phyloP scores from a whole-genome alignment of 2,113 vertebrate genomes.

The Chloebia gouldiae region DNA sequence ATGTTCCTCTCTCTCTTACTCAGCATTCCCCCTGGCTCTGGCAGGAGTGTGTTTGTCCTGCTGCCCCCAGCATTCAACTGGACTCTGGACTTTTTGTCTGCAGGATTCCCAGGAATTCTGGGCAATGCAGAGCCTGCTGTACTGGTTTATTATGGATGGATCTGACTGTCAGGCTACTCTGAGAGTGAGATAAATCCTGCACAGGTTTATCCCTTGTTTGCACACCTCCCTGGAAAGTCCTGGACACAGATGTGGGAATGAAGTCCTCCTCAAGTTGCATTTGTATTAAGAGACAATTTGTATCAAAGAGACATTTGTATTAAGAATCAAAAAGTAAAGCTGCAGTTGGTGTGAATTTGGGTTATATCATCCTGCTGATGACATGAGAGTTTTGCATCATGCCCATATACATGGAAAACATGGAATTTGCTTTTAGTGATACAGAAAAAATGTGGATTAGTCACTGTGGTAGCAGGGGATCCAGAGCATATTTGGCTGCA shows the following conservation, averaged over 20 bases:
- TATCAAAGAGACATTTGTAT: not conserved
- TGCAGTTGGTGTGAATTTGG: not conserved
- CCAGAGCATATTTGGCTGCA: not conserved
- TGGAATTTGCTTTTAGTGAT: not conserved
- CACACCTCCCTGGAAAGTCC: not conserved
- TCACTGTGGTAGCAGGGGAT: not conserved
- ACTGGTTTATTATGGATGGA: not conserved
- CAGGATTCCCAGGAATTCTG: not conserved
- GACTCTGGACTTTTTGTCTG: not conserved
- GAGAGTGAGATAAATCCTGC: not conserved
- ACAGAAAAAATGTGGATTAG: not conserved
- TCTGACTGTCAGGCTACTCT: not conserved
- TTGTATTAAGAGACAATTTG: no score
- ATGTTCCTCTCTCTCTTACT: not conserved
- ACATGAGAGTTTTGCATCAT: not conserved
- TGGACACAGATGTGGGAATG: not conserved
- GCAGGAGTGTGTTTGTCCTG: not conserved
- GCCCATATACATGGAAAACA: not conserved
- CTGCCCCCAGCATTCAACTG: not conserved
- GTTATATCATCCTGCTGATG: not conserved
- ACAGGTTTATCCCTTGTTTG: not conserved
- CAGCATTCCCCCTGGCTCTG: not conserved
- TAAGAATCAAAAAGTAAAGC: not conserved
- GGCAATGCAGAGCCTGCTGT: not conserved
- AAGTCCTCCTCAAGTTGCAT: not conserved